These are phyloP conservation scores for Chrysochloris asiatica DNA, from an alignment of 2,113 vertebrate species.

Conservation along the genomic window DNA sequence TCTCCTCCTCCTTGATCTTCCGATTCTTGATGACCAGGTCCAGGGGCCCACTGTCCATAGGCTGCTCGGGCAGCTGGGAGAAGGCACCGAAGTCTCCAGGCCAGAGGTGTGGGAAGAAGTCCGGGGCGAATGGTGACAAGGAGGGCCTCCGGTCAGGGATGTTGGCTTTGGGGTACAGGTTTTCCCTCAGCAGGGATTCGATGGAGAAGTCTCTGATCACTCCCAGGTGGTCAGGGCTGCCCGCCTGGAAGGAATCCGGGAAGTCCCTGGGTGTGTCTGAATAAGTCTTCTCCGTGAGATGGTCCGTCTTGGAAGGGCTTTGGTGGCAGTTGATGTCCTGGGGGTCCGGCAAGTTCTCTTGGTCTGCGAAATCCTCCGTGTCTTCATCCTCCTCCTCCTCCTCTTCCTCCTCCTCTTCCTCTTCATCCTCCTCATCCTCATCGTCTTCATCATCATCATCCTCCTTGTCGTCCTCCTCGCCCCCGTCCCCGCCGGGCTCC, in stretches of 20 bases:
- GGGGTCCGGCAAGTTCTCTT: slow-evolving; percentile 81
- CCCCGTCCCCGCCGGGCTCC: slow-evolving; percentile 88
- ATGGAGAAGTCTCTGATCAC: slow-evolving; percentile 95
- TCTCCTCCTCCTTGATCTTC: slow-evolving; percentile 96
- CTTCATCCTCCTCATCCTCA: slow-evolving; percentile 89
- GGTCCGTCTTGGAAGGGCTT: slow-evolving; percentile 90
- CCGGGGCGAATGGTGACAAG: slow-evolving; percentile 91
- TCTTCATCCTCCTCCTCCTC: slow-evolving; percentile 86
- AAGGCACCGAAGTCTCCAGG: slow-evolving; percentile 90
- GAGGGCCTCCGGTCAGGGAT: slow-evolving; percentile 89
- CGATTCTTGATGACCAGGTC: slow-evolving; percentile 95
- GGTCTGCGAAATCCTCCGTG: slow-evolving; percentile 85
- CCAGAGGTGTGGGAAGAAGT: slow-evolving; percentile 96
- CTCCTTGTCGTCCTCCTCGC: slow-evolving; percentile 84
- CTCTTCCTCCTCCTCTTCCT: slow-evolving; percentile 88
- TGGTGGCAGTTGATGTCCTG: slow-evolving; percentile 87
- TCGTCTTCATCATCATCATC: slow-evolving; percentile 84
- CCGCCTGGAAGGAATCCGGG: slow-evolving; percentile 82
- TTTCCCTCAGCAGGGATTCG: slow-evolving; percentile 95
- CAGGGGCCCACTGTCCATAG: slow-evolving; percentile 88
- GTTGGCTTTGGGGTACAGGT: slow-evolving; percentile 92
- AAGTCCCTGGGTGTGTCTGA: slow-evolving; percentile 84
- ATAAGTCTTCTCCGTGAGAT: slow-evolving; percentile 84
- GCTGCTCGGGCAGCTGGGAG: slow-evolving; percentile 88
- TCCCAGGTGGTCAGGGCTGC: slow-evolving; percentile 86